These are phyloP conservation scores for Iphiclides podalirius DNA, from an alignment of 2,888 invertebrate genomes.

Conservation along the genomic window DNA sequence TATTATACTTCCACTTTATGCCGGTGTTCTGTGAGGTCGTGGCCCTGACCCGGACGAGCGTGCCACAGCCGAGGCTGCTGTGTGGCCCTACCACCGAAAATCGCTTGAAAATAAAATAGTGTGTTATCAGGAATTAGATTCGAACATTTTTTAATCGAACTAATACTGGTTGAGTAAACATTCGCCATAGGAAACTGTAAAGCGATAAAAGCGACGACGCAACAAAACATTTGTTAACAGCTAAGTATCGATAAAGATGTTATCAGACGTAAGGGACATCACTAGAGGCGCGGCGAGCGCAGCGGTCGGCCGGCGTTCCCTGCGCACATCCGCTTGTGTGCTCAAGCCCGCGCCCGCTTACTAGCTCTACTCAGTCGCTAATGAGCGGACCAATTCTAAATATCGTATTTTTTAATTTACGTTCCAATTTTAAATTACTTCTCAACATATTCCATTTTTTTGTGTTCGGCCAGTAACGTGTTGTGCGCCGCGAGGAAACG, in stretches of 20 bases:
- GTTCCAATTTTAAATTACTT: slow-evolving; percentile 26
- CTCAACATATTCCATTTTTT: slow-evolving; percentile 13
- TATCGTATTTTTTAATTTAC: slow-evolving; percentile 3
- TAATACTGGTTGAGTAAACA: too few relatives aligned
- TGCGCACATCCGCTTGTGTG: slow-evolving; percentile 76
- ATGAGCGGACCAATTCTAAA: slow-evolving; percentile 10
- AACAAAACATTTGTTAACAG: too few relatives aligned
- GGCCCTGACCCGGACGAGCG: too few relatives aligned
- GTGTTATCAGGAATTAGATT: too few relatives aligned
- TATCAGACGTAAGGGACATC: slow-evolving; percentile 36
- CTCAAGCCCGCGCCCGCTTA: slow-evolving; percentile 60
- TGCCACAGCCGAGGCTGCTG: too few relatives aligned
- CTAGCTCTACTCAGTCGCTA: slow-evolving; percentile 36
- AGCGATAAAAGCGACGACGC: too few relatives aligned
- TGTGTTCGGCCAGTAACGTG: not conserved
- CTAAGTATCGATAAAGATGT: slow-evolving; percentile 44
- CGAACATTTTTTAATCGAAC: too few relatives aligned
- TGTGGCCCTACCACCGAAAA: too few relatives aligned
- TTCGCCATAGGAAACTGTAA: too few relatives aligned
- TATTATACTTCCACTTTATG: too few relatives aligned
- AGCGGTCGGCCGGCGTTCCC: slow-evolving; percentile 64
- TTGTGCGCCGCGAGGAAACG: slow-evolving; percentile 24
- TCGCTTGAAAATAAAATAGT: too few relatives aligned
- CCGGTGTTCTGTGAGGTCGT: too few relatives aligned
- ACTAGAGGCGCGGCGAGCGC: slow-evolving; percentile 40